Evolutionary conservation across 2,888 invertebrate species (phyloP).

Genomic region (Conistra vaccinii): DNA sequence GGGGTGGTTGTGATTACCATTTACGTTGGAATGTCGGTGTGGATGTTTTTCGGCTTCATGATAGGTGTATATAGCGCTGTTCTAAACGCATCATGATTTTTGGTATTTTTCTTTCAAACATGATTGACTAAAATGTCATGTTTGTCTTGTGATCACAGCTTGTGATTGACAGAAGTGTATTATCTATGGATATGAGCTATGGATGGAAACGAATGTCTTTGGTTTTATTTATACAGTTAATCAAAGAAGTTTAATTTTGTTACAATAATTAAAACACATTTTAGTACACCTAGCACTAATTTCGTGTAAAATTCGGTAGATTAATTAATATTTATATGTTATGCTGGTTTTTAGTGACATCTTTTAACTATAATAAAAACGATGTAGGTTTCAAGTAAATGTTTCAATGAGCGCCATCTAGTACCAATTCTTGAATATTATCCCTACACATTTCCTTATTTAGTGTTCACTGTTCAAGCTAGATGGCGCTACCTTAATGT

Average conservation of each 20-base stretch:
- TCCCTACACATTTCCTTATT: too few species aligned
- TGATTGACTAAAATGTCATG: constrained; percentile 3
- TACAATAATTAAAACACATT: not conserved
- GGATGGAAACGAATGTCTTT: constrained; percentile 9
- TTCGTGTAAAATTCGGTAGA: not conserved
- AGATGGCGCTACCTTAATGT: constrained; percentile 26
- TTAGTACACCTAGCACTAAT: not conserved
- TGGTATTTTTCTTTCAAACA: constrained; percentile 21
- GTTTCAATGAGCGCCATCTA: constrained; percentile 23
- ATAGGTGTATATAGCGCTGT: constrained; percentile 18
- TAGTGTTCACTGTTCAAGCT: not conserved
- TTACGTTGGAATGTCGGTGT: constrained; percentile 50
- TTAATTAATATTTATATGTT: too few species aligned
- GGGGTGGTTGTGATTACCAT: constrained; percentile 64
- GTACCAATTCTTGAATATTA: not conserved
- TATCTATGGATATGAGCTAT: not conserved
- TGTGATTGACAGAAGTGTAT: constrained; percentile 13
- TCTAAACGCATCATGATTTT: constrained; percentile 38
- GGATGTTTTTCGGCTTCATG: constrained; percentile 48
- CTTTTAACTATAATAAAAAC: not conserved
- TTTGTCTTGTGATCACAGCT: constrained; percentile 8
- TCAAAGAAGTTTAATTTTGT: not conserved
- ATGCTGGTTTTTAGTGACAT: constrained; percentile 25
- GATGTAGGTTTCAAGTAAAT: not conserved
- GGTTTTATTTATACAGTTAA: constrained; percentile 19